Percentiles rank a stretch among this genome's conserved stretches.
Conservation (phyloP, 2,113 vertebrate species). For the Psophia crepitans region DNA sequence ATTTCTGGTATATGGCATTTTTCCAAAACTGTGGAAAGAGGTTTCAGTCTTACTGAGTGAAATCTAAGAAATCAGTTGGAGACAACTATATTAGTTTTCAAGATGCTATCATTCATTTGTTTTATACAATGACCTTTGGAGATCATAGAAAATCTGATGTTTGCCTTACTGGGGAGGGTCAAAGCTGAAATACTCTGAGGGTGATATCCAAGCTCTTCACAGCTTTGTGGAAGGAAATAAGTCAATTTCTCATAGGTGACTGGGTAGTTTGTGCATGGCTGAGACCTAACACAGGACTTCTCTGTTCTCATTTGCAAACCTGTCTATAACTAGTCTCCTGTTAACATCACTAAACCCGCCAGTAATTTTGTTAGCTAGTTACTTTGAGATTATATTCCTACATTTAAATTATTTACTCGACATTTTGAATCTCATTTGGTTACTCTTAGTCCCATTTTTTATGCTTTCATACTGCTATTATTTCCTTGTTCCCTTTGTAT, state of each 20-base stretch:
- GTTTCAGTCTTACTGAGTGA: not conserved
- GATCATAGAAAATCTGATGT: not conserved
- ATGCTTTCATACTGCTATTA: not conserved
- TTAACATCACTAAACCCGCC: not conserved
- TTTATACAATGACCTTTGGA: not conserved
- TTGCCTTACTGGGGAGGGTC: not conserved
- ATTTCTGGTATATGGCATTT: not conserved
- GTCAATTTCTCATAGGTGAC: not conserved
- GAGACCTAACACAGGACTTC: not conserved
- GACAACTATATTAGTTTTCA: not conserved
- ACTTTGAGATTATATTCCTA: not conserved
- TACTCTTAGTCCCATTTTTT: not conserved
- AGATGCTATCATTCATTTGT: accelerated
- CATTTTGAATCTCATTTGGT: not conserved
- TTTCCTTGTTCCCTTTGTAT: not conserved
- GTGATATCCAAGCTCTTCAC: not conserved
- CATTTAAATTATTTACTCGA: not conserved
- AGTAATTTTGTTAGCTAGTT: not conserved
- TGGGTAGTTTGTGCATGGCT: not conserved
- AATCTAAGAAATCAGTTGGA: not conserved
- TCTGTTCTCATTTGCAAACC: not conserved
- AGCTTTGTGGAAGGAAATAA: not conserved
- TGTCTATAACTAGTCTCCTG: not conserved
- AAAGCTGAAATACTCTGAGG: not conserved
- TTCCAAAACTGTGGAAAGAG: not conserved